phyloP scores from a whole-genome alignment of 2,797 vertebrate species.

The Lycodopsis pacificus region DNA sequence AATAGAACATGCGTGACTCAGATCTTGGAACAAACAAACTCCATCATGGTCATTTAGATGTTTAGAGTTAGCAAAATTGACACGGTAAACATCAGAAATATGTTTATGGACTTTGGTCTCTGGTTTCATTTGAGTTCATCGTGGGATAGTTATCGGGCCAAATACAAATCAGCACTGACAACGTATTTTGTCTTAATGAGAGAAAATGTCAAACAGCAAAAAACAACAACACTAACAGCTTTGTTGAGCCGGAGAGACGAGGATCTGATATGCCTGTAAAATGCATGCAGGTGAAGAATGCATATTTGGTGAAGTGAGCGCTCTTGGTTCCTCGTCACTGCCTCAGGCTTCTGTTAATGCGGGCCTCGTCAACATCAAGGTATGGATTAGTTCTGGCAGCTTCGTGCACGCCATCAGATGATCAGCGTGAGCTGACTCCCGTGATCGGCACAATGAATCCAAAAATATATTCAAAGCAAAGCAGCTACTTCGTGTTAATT shows the following conservation, averaged over 20 bases:
- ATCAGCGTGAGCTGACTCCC: constrained; percentile 37
- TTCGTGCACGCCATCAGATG: constrained; percentile 20
- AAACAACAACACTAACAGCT: neutral
- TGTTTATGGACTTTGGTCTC: neutral
- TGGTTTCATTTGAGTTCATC: neutral
- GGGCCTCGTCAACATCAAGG: constrained; percentile 36
- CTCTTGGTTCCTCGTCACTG: constrained; percentile 19
- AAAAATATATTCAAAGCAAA: constrained; percentile 21
- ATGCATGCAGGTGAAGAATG: constrained; percentile 12
- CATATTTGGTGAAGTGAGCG: constrained; percentile 8
- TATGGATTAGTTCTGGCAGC: constrained; percentile 36
- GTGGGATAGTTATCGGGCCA: neutral
- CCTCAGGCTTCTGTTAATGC: constrained; percentile 39
- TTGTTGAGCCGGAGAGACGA: neutral
- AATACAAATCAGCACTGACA: neutral
- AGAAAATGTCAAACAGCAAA: neutral
- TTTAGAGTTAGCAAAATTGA: neutral
- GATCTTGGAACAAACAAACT: constrained; percentile 6
- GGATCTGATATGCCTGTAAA: neutral
- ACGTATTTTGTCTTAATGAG: neutral
- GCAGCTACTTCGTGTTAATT: constrained; percentile 25
- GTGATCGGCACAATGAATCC: constrained; percentile 12
- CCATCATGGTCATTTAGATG: neutral
- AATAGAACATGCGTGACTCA: neutral
- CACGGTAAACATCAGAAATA: neutral